These are phyloP conservation scores for Brachionus rubens DNA, from an alignment of 1,140 invertebrate genomes.

Conservation along the genomic window DNA sequence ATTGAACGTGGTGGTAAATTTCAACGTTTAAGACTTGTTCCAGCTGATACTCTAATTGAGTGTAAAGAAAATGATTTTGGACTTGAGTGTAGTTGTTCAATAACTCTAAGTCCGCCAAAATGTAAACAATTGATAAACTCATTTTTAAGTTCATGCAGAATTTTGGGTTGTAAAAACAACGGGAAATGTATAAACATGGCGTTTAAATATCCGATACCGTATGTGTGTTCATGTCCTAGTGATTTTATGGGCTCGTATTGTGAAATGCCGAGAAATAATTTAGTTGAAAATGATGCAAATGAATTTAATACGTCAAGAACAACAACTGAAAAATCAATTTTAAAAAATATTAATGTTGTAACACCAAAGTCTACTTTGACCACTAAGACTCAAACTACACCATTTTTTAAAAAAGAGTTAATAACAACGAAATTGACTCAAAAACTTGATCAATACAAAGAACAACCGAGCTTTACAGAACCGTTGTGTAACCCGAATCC, in stretches of 20 bases:
- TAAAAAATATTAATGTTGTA: no score
- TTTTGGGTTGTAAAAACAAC: conserved; percentile 37
- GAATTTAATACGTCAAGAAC: not conserved
- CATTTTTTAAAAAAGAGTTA: not conserved
- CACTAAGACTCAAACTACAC: not conserved
- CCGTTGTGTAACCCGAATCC: conserved; percentile 41
- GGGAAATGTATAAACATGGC: conserved; percentile 46
- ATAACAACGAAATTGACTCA: not conserved
- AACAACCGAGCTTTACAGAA: not conserved
- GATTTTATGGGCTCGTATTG: conserved; percentile 44
- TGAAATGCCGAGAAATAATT: conserved; percentile 34
- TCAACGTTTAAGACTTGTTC: conserved; percentile 30
- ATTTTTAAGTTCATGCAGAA: conserved; percentile 45
- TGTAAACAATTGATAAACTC: conserved; percentile 46
- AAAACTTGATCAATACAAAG: no score
- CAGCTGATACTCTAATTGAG: conserved; percentile 43
- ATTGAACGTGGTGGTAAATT: conserved; percentile 35
- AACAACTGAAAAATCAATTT: not conserved
- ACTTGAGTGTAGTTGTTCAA: conserved; percentile 45
- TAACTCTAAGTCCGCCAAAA: conserved; percentile 41
- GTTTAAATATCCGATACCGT: conserved; percentile 44
- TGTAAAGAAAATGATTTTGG: conserved; percentile 47
- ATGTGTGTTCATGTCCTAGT: conserved; percentile 45
- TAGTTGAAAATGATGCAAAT: conserved; percentile 13
- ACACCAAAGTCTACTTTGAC: not conserved